A percentile compares a stretch with the other conserved stretches of the same genome.
phyloP scores from a whole-genome alignment of 2,888 invertebrate genomes.

The Torymus aiolomorphi region DNA sequence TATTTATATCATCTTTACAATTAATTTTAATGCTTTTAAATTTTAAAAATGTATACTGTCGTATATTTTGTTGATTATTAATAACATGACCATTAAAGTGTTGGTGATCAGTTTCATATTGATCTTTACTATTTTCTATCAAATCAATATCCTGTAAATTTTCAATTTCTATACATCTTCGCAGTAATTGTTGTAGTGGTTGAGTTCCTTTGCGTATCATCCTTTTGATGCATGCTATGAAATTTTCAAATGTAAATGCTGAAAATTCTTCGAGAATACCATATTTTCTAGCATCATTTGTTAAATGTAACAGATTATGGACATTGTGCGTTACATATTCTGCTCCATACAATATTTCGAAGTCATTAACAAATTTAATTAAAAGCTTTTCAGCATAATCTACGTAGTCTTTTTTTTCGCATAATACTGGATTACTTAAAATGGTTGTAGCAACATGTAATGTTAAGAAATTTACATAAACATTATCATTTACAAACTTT shows the following conservation, averaged over 20 bases:
- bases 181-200: not conserved
- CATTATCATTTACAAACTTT: too few relatives aligned
- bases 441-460: not conserved
- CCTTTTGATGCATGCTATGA: not conserved
- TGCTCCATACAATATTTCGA: not conserved
- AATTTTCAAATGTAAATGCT: constrained; percentile 4
- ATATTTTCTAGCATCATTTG: not conserved
- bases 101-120: too few relatives aligned
- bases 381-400: not conserved
- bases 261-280: not conserved
- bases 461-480: too few relatives aligned
- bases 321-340: not conserved
- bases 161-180: not conserved
- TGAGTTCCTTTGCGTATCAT: not conserved
- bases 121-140: too few relatives aligned
- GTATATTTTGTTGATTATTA: too few relatives aligned
- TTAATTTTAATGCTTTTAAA: too few relatives aligned
- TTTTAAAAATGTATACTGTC: too few relatives aligned
- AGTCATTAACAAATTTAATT: not conserved
- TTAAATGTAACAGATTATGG: too few relatives aligned
- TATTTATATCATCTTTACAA: too few relatives aligned
- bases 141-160: too few relatives aligned
- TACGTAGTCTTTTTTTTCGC: not conserved
- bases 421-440: constrained; percentile 2
- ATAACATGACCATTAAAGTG: too few relatives aligned